A percentile compares a stretch with the other conserved stretches of the same genome.
Evolutionary conservation across 2,797 vertebrate genomes (phyloP).

Genomic region (Buceros bicornis): DNA sequence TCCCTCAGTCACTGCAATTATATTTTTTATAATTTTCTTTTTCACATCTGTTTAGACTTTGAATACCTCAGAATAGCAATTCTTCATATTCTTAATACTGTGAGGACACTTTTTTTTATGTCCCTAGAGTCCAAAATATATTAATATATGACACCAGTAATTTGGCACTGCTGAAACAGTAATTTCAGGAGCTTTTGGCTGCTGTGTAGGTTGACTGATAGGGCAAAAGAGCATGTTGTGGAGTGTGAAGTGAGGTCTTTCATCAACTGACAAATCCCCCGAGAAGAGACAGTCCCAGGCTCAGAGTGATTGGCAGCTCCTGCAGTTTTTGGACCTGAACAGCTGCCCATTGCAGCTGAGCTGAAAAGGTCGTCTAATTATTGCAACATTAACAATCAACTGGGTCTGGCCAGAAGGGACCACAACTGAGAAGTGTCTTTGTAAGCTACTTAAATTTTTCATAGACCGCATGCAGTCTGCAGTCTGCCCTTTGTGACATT

Average conservation of each 20-base stretch:
- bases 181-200: neutral
- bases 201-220: neutral
- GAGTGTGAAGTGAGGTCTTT: neutral
- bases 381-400: neutral
- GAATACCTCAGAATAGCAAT: neutral
- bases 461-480: neutral
- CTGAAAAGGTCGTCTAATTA: conserved; percentile 57
- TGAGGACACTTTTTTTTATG: neutral
- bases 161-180: neutral
- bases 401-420: conserved; percentile 34
- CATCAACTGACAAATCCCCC: conserved; percentile 10
- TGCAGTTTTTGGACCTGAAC: conserved; percentile 40
- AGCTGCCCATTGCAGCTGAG: conserved; percentile 40
- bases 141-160: neutral
- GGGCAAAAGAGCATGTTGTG: neutral
- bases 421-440: neutral
- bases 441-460: conserved; percentile 37
- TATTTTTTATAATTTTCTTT: neutral
- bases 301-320: conserved; percentile 32
- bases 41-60: neutral
- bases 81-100: neutral
- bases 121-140: neutral
- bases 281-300: neutral
- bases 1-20: neutral
- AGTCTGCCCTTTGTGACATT: conserved; percentile 10